These are phyloP conservation scores for Boloria euphrosyne DNA, from an alignment of 2,888 invertebrate genomes.

Conservation along the genomic window DNA sequence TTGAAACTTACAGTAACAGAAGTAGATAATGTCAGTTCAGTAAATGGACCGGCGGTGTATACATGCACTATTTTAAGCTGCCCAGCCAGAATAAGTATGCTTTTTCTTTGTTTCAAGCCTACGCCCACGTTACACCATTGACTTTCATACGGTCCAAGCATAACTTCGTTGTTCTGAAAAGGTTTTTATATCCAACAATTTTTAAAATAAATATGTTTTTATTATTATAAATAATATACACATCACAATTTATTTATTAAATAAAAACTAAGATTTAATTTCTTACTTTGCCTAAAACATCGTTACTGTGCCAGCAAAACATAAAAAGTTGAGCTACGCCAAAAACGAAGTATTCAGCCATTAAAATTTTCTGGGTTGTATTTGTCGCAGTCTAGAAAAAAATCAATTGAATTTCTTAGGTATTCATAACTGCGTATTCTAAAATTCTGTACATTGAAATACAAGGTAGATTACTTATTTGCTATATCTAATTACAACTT, in stretches of 20 bases:
- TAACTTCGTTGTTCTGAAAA: slow-evolving; percentile 56
- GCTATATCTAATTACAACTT: neutral
- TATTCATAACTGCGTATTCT: too few species aligned
- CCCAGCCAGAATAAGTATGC: slow-evolving; percentile 56
- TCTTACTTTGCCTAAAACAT: slow-evolving; percentile 26
- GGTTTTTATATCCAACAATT: neutral
- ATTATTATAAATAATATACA: too few species aligned
- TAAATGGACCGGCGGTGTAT: slow-evolving; percentile 71
- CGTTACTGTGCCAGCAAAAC: slow-evolving; percentile 74
- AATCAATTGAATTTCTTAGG: neutral
- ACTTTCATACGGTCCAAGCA: slow-evolving; percentile 65
- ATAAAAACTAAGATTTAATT: too few species aligned
- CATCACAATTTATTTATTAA: too few species aligned
- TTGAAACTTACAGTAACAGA: slow-evolving; percentile 58
- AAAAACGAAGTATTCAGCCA: slow-evolving; percentile 70
- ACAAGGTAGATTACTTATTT: neutral
- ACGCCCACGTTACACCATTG: slow-evolving; percentile 60
- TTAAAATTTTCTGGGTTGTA: slow-evolving; percentile 60
- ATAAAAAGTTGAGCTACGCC: slow-evolving; percentile 67
- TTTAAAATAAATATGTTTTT: neutral
- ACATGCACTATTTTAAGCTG: slow-evolving; percentile 58
- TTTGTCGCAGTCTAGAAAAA: slow-evolving; percentile 45
- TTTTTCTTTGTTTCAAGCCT: slow-evolving; percentile 50
- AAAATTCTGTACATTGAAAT: too few species aligned
- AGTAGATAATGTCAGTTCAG: slow-evolving; percentile 62